Conservation (phyloP, 2,888 invertebrate genomes). For the Cartodere bifasciata region DNA sequence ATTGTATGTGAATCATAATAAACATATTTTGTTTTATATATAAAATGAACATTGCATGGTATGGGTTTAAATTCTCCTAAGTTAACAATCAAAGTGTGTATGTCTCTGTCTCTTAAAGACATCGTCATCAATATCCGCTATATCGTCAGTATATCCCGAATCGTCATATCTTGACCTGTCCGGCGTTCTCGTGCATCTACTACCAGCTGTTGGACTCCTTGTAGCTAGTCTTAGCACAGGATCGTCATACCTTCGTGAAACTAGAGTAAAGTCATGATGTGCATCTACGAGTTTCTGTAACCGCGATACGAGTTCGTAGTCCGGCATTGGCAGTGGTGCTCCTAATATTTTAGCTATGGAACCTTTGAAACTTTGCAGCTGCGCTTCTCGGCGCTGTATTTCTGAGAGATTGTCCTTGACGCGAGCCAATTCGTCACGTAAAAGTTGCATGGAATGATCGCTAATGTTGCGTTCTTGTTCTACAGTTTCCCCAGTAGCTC, state of each 20-base stretch:
- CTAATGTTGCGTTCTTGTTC: conserved; percentile 57
- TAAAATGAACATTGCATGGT: no score
- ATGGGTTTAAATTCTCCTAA: conserved; percentile 16
- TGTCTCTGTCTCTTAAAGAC: conserved; percentile 51
- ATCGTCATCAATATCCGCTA: conserved; percentile 57
- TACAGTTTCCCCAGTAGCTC: conserved; percentile 51
- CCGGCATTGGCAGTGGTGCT: conserved; percentile 40
- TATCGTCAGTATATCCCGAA: conserved; percentile 57
- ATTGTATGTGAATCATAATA: no score
- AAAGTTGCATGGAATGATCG: conserved; percentile 55
- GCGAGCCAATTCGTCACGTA: conserved; percentile 64
- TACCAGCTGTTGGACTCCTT: conserved; percentile 41
- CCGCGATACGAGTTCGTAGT: conserved; percentile 48
- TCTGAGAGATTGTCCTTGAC: conserved; percentile 64
- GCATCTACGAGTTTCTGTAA: conserved; percentile 76
- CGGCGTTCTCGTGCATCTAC: conserved; percentile 33
- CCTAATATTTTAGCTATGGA: conserved; percentile 45
- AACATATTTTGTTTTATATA: no score
- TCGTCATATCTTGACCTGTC: conserved; percentile 55
- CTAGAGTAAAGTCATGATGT: conserved; percentile 74
- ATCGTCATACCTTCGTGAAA: conserved; percentile 62
- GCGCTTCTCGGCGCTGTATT: conserved; percentile 61
- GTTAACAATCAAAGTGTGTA: conserved; percentile 23
- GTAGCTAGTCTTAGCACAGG: conserved; percentile 38
- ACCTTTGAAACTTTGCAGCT: conserved; percentile 59